Evolutionary conservation across 2,113 vertebrate genomes (phyloP).

Genomic region (Mus pahari): DNA sequence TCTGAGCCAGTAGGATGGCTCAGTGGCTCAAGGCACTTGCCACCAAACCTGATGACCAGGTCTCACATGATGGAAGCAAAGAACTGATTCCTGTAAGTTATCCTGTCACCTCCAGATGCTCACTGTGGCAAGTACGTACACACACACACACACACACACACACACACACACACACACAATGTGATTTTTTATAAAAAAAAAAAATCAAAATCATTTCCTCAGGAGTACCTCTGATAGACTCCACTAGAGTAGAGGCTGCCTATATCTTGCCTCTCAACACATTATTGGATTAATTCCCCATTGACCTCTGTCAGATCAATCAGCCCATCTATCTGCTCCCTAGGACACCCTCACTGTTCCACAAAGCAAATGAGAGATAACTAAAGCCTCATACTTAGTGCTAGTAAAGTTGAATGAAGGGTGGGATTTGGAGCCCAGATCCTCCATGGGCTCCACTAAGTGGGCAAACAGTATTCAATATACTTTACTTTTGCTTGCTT

Average conservation of each 20-base stretch:
- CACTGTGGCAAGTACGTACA: neutral
- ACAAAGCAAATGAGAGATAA: neutral
- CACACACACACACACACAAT: neutral
- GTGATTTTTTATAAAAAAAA: neutral
- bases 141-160: neutral
- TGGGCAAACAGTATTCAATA: neutral
- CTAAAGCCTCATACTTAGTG: neutral
- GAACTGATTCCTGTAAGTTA: neutral
- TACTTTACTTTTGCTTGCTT: neutral
- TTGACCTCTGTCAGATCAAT: neutral
- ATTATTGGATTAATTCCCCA: neutral
- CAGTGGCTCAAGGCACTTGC: neutral
- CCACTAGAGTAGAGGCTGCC: neutral
- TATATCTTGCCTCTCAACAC: neutral
- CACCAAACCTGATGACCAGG: neutral
- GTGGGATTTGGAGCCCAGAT: neutral
- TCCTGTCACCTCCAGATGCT: neutral
- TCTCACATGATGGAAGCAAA: neutral
- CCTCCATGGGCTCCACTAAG: neutral
- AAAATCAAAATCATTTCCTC: neutral
- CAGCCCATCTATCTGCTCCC: neutral
- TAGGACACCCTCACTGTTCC: neutral
- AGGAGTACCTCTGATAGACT: neutral
- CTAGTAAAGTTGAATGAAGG: constrained; percentile 12
- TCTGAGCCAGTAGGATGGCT: neutral